Evolutionary conservation across 2,113 vertebrate genomes (phyloP), one percentile per base, ranked within the genome.

Genomic region (Periophthalmus modestus): DNA sequence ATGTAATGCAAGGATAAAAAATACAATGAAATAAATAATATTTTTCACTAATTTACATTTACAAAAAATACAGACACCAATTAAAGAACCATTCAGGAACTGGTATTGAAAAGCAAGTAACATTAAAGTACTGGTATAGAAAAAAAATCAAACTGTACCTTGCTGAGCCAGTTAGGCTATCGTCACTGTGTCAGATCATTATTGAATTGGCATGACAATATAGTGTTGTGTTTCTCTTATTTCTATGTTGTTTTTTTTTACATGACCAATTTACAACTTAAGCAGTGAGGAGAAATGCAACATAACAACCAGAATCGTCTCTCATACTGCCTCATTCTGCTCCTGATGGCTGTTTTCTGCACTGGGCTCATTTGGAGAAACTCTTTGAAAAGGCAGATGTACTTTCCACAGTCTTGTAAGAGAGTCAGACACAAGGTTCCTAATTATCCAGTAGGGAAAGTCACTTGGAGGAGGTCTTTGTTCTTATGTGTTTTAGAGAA

Each of bases 201-300:
- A 16, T 18, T 50, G 14, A 18, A 50, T 15, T 50, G 3, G 48
- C 16, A 19, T 19, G 48, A 52, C 16, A 52, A 52, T 50, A n/a
- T n/a, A 73, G 34, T 77, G 62, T 61, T 77, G 58, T 79, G 83
- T 77, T 83, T 71, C 39, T 21, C 67, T 86, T 69, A 24, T 21
- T 69, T 23, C n/a, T 68, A n/a, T n/a, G 54, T 15, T 46, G 28
- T 47, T 67, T 79, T 71, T 66, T 43, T 66, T 57, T 69, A 70
- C 39, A 79, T 48, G 34, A 47, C 24, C 59, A 74, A 58, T 85
- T 82, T 79, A 71, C 71, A 66, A 48, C 71, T 77, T 75, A 70
- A 80, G 75, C 65, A 73, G 84, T 66, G n/a, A 24, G 59, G 63
- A 33, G 55, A 84, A 70, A 28, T 66, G 52, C 78, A 72, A 67